Base-by-base conservation (phyloP, 2,888 invertebrate species). In the Eilema caniola region DNA sequence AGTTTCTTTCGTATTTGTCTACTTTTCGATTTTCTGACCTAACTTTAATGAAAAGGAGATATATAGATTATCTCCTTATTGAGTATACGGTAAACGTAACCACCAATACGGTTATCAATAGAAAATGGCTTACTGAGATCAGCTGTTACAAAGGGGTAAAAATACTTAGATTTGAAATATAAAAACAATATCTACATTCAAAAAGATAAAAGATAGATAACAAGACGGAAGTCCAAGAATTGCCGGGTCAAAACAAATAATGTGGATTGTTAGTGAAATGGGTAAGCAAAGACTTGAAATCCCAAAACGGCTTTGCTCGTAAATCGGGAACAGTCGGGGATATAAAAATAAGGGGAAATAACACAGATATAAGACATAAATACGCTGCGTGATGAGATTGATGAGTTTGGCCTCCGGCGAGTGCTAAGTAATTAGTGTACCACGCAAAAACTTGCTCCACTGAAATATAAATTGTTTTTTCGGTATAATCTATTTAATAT, bases 201-300 rank as follows among this genome's bases (percentile, higher is more conserved):
- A 59, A 71, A 64, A 71, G 64, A 73, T n/a, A 71, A 80, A 75
- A 67, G 81, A 81, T 78, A 75, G 79, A 76, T 79, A 73, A 81
- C 63, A 64, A 64, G 63, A 28, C 47, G 1, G n/a, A 84, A 80
- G 83, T 82, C 74, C 75, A 71, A 78, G 75, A 75, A 68, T 77
- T 76, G 66, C 31, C n/a, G 60, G 56, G 67, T 71, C 68, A 74
- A 81, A 85, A 86, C 83, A 85, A 85, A 88, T 83, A 83, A 81
- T 77, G 76, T 69, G 62, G 77, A 70, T 71, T 80, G 83, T 82
- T 83, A 82, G 80, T 80, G 76, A 79, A 85, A 86, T 82, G 79
- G 78, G 78, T 81, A 80, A 85, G 78, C 80, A 83, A 82, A 79
- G 75, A 78, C 79, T 73, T 77, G 72, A 80, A 83, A 84, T 85